Evolutionary conservation across 2,797 vertebrate species (phyloP), one percentile per base, ranked within the genome.

Genomic region (Tragelaphus eurycerus): DNA sequence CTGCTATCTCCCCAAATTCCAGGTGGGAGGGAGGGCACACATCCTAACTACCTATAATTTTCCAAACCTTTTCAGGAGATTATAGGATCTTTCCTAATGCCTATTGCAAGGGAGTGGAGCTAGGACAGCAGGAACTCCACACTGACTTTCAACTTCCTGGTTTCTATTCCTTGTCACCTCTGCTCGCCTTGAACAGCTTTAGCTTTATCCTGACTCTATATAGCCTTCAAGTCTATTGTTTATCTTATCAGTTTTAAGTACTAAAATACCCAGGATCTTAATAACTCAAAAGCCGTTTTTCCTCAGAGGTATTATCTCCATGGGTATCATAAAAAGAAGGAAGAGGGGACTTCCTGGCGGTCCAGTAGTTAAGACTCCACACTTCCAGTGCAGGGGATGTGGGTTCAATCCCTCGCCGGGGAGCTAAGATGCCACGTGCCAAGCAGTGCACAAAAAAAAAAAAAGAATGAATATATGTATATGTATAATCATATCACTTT

Each of bases 1-100:
- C 48, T 96, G 23, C 55, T 55, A 82, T 83, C 52, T 95, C 74
- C 34, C 38, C 64, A 88, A 88, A 29, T 94, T 92, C 67, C 38
- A 91, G 46, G 46, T 57, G 43, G 12, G 25, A 90, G 25, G 52
- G 1, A 3, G 14, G 27, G 2, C 64, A 93, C 12, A 93, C 11
- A 86, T 95, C 48, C 74, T 60, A 85, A 76, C 27, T 81, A 86
- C 16, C 76, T 71, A 4, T 54, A 57, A 29, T 84, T 74, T 19
- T 64, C 8, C 6, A 90, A 91, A 50, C 15, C 43, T 95, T 16
- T 93, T 50, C 9, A 6, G 48, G 31, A 46, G 27, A 27, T 46
- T 76, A 38, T n/a, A 52, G 6, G 52, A n/a, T 92, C 21, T 83
- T 54, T 89, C 50, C 27, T 71, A 93, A 78, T 34, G n/a, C 25